These are phyloP conservation scores for Limnephilus lunatus DNA, from an alignment of 2,888 invertebrate species.

Conservation along the genomic window DNA sequence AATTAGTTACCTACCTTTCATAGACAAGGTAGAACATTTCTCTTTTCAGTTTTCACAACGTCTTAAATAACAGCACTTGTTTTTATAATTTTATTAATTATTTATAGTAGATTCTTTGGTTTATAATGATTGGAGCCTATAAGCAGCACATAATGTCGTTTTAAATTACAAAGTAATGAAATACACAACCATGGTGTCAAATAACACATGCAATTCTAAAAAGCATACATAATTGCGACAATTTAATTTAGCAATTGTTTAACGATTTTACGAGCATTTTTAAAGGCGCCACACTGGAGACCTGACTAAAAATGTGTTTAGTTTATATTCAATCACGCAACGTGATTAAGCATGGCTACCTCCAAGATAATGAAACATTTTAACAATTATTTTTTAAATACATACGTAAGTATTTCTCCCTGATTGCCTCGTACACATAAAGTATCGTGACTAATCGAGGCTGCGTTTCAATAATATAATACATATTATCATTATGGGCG, in stretches of 20 bases:
- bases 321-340: neutral
- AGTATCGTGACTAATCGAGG: slow-evolving; percentile 11
- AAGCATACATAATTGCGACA: neutral
- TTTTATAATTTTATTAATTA: neutral
- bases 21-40: neutral
- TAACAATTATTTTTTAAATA: neutral
- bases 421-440: neutral
- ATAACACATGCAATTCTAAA: no score
- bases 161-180: neutral
- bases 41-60: neutral
- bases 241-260: neutral
- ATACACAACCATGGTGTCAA: neutral
- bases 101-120: neutral
- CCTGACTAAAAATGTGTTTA: neutral
- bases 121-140: neutral
- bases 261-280: neutral
- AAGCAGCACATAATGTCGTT: neutral
- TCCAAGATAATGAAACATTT: neutral
- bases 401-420: neutral
- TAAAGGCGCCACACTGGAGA: neutral
- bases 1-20: neutral
- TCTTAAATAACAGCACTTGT: neutral
- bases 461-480: neutral
- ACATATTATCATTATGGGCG: neutral
- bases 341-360: neutral